Evolutionary conservation across 2,888 invertebrate species (phyloP).

Genomic region (Lasius fuliginosus): DNA sequence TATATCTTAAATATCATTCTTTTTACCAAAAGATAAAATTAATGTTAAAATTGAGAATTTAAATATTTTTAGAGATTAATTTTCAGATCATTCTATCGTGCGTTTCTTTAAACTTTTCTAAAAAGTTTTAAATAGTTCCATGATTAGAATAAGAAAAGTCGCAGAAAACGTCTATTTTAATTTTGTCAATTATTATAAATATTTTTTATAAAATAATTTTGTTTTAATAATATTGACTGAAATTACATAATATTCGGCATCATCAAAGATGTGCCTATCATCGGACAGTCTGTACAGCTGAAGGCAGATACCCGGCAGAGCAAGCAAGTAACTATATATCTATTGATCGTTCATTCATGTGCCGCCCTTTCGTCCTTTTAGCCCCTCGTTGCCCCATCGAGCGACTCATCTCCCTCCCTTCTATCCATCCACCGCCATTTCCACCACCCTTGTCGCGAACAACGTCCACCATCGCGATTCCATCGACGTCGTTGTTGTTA

Average conservation of each 20-base stretch:
- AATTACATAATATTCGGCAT: slow-evolving; percentile 10
- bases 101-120: neutral
- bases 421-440: slow-evolving; percentile 64
- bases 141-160: neutral
- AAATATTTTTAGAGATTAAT: neutral
- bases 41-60: neutral
- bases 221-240: neutral
- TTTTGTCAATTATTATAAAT: neutral
- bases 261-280: neutral
- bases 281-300: slow-evolving; percentile 35
- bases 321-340: slow-evolving; percentile 81
- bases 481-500: slow-evolving; percentile 60
- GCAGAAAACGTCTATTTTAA: neutral
- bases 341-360: slow-evolving; percentile 85
- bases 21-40: neutral
- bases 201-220: neutral
- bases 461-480: slow-evolving; percentile 33
- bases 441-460: slow-evolving; percentile 50
- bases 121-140: neutral
- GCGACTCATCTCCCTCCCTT: slow-evolving; percentile 60
- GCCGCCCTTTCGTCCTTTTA: slow-evolving; percentile 80
- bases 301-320: slow-evolving; percentile 64
- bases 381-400: slow-evolving; percentile 69
- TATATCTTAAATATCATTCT: neutral
- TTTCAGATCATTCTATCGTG: neutral